Conservation (phyloP, 2,113 vertebrate genomes). For the Gobiocypris rarus region DNA sequence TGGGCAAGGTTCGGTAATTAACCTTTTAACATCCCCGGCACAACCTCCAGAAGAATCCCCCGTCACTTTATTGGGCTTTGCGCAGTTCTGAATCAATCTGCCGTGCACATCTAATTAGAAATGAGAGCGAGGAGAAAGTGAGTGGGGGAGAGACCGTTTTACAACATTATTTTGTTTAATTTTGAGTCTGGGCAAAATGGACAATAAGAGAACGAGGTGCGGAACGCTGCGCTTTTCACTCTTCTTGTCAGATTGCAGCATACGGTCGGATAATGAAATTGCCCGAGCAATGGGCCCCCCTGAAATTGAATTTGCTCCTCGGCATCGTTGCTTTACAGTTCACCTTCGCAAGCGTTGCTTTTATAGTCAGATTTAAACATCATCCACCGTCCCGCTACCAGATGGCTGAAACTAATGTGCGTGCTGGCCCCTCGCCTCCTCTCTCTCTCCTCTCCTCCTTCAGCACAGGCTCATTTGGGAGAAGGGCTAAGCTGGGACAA, state of each 20-base stretch:
- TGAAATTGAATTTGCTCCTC: conserved; percentile 56
- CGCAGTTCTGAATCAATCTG: conserved; percentile 62
- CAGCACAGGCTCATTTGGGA: conserved; percentile 15
- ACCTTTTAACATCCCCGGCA: conserved; percentile 61
- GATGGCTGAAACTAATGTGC: conserved; percentile 61
- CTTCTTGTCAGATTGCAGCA: conserved; percentile 47
- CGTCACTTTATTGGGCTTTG: conserved; percentile 52
- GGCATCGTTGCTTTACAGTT: conserved; percentile 48
- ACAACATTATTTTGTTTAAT: conserved; percentile 40
- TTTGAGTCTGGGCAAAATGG: conserved; percentile 43
- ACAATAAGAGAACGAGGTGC: conserved; percentile 50
- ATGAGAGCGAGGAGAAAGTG: conserved; percentile 22
- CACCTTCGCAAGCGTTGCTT: conserved; percentile 49
- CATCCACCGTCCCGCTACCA: conserved; percentile 53
- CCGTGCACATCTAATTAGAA: conserved; percentile 46
- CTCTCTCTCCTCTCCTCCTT: conserved; percentile 30
- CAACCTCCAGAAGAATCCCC: conserved; percentile 49
- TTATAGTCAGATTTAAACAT: conserved; percentile 60
- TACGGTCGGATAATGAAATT: conserved; percentile 54
- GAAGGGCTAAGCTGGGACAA: conserved; percentile 31
- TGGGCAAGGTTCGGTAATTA: conserved; percentile 66
- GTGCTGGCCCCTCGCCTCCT: conserved; percentile 18
- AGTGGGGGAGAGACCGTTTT: conserved; percentile 2
- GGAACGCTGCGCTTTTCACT: conserved; percentile 35
- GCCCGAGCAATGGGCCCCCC: conserved; percentile 40